Conservation (phyloP, 2,113 vertebrate genomes). For the Arenaria interpres region DNA sequence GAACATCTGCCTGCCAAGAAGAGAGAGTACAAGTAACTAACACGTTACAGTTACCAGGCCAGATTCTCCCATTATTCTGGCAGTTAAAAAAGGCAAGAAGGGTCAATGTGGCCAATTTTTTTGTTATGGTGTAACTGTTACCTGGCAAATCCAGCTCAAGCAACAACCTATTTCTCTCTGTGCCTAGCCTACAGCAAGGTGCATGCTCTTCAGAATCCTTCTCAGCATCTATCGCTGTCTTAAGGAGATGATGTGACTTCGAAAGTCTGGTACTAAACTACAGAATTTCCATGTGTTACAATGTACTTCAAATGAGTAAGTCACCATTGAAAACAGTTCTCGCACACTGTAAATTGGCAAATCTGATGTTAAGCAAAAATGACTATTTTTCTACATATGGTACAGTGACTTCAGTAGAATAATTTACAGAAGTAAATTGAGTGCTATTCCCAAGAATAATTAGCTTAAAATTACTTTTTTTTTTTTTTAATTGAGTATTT, state of each 20-base stretch:
- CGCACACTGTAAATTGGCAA: background rate
- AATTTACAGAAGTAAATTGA: background rate
- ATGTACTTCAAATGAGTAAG: background rate
- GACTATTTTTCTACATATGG: background rate
- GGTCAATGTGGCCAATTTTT: constrained; percentile 30
- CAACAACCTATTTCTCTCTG: background rate
- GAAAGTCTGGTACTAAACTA: background rate
- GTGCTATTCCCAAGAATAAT: background rate
- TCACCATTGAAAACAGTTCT: background rate
- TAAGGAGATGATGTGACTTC: background rate
- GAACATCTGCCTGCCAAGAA: constrained; percentile 61
- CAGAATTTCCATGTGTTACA: background rate
- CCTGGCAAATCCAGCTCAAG: background rate
- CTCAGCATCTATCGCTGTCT: background rate
- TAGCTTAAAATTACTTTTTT: background rate
- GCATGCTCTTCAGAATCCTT: background rate
- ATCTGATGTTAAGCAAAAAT: background rate
- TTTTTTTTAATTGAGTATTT: background rate
- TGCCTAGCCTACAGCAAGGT: background rate
- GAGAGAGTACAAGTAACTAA: constrained; percentile 14
- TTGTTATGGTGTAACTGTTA: background rate
- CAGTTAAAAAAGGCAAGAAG: constrained; percentile 36
- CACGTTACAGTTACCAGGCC: background rate
- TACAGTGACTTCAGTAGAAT: background rate
- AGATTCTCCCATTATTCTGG: background rate